Evolutionary conservation across 2,888 invertebrate genomes (phyloP).

Genomic region (Pyrochroa serraticornis): DNA sequence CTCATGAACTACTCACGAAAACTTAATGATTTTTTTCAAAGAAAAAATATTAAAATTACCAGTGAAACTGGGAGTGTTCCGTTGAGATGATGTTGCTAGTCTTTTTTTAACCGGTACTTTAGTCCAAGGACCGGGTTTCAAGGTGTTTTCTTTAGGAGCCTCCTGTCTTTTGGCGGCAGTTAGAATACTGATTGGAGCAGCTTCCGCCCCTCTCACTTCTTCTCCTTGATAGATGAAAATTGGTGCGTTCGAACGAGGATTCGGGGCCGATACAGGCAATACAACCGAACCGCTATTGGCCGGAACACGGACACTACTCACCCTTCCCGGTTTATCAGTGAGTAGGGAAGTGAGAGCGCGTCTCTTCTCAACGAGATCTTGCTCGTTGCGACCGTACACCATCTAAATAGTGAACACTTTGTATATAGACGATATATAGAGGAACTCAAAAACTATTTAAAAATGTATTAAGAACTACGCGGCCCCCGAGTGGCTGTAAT

Average conservation of each 20-base stretch:
- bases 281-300: conserved; percentile 37
- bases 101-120: conserved; percentile 56
- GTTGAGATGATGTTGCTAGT: conserved; percentile 42
- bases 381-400: conserved; percentile 65
- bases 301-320: conserved; percentile 57
- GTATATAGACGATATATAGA: too few species aligned
- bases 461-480: too few species aligned
- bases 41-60: conserved; percentile 45
- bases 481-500: too few species aligned
- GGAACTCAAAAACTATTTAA: too few species aligned
- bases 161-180: conserved; percentile 63
- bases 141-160: conserved; percentile 70
- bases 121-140: conserved; percentile 75
- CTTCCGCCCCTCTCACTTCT: conserved; percentile 47
- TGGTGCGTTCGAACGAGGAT: conserved; percentile 51
- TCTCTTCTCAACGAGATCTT: conserved; percentile 70
- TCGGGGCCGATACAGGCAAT: conserved; percentile 32
- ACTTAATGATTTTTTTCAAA: conserved; percentile 10
- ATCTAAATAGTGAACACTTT: conserved; percentile 54
- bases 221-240: conserved; percentile 52
- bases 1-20: conserved; percentile 64
- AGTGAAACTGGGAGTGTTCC: conserved; percentile 57
- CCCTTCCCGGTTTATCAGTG: conserved; percentile 67
- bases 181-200: conserved; percentile 61
- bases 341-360: conserved; percentile 77